Conservation (phyloP, 1,140 invertebrate genomes). For the Homarus americanus region DNA sequence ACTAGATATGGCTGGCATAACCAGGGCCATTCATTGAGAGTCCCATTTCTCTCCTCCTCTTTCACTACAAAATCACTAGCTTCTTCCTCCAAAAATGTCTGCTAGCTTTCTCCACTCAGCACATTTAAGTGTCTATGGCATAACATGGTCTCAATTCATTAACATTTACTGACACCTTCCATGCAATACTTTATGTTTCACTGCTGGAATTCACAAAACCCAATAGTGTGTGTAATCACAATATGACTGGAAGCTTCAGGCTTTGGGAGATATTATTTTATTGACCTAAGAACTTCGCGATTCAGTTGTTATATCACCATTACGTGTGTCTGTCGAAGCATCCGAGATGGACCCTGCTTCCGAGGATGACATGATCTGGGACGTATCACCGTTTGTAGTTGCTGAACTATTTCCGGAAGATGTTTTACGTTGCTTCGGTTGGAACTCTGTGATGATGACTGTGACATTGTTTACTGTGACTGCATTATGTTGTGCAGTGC, state of each 20-base stretch:
- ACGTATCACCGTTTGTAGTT: slow-evolving; percentile 54
- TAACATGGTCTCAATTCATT: not conserved
- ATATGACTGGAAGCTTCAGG: not conserved
- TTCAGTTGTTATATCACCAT: slow-evolving; percentile 70
- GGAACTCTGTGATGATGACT: slow-evolving; percentile 97
- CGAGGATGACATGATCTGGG: slow-evolving; percentile 70
- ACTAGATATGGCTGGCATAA: slow-evolving; percentile 30
- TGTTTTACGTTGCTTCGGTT: slow-evolving; percentile 86
- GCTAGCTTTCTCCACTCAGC: not conserved
- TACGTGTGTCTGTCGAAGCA: slow-evolving; percentile 69
- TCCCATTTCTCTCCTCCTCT: slow-evolving; percentile 27
- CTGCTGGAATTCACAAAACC: not conserved
- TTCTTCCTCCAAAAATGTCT: not conserved
- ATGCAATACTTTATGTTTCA: not conserved
- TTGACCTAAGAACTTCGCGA: slow-evolving; percentile 67
- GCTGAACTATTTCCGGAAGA: slow-evolving; percentile 60
- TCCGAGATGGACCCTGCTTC: slow-evolving; percentile 72
- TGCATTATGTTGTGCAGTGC: slow-evolving; percentile 91
- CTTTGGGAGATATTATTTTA: not conserved
- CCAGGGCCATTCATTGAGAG: slow-evolving; percentile 22
- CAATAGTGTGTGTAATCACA: not conserved
- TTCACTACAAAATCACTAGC: not conserved
- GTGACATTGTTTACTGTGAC: slow-evolving; percentile 98
- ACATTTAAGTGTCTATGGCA: not conserved
- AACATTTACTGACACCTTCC: not conserved